phyloP scores from a whole-genome alignment of 2,888 invertebrate species.

The Orthonevra nobilis region DNA sequence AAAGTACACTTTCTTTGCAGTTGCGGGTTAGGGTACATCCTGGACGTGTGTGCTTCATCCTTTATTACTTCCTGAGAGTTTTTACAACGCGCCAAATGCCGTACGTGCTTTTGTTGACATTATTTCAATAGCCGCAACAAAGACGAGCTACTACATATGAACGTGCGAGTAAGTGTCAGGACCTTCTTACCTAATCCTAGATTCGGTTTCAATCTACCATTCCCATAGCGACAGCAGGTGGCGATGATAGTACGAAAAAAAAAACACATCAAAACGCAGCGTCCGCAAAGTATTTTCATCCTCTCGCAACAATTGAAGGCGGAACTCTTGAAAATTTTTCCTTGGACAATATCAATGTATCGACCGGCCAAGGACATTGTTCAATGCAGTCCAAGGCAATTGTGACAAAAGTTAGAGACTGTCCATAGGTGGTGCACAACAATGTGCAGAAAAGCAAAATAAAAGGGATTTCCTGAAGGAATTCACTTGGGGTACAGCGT shows the following conservation, averaged over 20 bases:
- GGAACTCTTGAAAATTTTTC: slow-evolving; percentile 3
- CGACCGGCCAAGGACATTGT: slow-evolving; percentile 48
- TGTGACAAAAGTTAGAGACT: slow-evolving; percentile 36
- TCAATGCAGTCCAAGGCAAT: slow-evolving; percentile 22
- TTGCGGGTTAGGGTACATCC: too few species aligned
- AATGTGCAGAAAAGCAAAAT: slow-evolving; percentile 18
- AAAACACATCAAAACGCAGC: slow-evolving; percentile 14
- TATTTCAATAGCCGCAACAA: slow-evolving; percentile 38
- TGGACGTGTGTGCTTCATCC: slow-evolving; percentile 18
- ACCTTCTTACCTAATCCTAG: slow-evolving; percentile 47
- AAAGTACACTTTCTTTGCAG: too few species aligned
- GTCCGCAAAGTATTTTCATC: slow-evolving; percentile 19
- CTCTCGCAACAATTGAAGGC: slow-evolving; percentile 1
- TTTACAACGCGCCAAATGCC: slow-evolving; percentile 21
- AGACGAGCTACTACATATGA: neutral
- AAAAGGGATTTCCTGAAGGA: slow-evolving; percentile 33
- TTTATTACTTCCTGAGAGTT: slow-evolving; percentile 46
- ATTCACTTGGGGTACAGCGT: slow-evolving; percentile 13
- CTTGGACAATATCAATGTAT: slow-evolving; percentile 23
- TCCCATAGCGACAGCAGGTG: slow-evolving; percentile 1
- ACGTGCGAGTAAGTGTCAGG: slow-evolving; percentile 50
- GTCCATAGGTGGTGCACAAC: slow-evolving; percentile 13
- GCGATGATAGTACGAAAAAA: neutral
- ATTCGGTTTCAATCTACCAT: slow-evolving; percentile 60
- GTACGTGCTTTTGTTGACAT: slow-evolving; percentile 62